Conservation (phyloP, 2,888 invertebrate genomes). For the Polylopha cassiicola region DNA sequence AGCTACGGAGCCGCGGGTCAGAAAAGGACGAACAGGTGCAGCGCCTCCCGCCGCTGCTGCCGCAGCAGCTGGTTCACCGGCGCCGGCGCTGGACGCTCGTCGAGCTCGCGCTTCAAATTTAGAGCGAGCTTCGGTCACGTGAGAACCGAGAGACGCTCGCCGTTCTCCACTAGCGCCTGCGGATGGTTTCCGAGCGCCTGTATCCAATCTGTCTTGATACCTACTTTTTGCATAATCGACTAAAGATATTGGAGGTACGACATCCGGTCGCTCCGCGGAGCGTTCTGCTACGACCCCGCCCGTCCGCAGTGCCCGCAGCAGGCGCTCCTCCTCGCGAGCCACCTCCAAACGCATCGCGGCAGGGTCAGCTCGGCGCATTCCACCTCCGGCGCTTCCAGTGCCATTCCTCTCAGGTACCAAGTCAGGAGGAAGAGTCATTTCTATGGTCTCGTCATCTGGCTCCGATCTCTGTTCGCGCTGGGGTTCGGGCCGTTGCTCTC, state of each 20-base stretch:
- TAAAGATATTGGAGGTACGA: constrained; percentile 74
- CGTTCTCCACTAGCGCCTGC: constrained; percentile 65
- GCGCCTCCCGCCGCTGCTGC: constrained; percentile 42
- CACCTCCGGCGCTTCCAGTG: constrained; percentile 46
- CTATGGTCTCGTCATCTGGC: constrained; percentile 77
- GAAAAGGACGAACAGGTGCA: constrained; percentile 86
- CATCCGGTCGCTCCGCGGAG: constrained; percentile 64
- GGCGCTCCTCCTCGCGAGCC: constrained; percentile 87
- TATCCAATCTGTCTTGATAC: constrained; percentile 78
- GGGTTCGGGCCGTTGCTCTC: constrained; percentile 49
- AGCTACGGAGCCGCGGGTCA: constrained; percentile 93
- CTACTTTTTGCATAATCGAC: constrained; percentile 82
- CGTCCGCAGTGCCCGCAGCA: constrained; percentile 87
- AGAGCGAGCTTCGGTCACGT: constrained; percentile 71
- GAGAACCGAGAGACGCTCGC: constrained; percentile 65
- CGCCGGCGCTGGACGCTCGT: constrained; percentile 66
- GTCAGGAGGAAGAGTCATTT: constrained; percentile 80
- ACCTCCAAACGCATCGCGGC: constrained; percentile 82
- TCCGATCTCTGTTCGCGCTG: constrained; percentile 66
- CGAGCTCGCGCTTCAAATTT: constrained; percentile 73
- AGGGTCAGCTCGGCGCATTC: constrained; percentile 65
- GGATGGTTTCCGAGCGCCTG: constrained; percentile 65
- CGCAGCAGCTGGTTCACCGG: constrained; percentile 50
- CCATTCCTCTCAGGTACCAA: constrained; percentile 73
- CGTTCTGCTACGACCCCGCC: constrained; percentile 76